Evolutionary conservation across 2,888 invertebrate species (phyloP), one percentile per base, ranked within the genome.

Genomic region (Nemotelus pantherinus): DNA sequence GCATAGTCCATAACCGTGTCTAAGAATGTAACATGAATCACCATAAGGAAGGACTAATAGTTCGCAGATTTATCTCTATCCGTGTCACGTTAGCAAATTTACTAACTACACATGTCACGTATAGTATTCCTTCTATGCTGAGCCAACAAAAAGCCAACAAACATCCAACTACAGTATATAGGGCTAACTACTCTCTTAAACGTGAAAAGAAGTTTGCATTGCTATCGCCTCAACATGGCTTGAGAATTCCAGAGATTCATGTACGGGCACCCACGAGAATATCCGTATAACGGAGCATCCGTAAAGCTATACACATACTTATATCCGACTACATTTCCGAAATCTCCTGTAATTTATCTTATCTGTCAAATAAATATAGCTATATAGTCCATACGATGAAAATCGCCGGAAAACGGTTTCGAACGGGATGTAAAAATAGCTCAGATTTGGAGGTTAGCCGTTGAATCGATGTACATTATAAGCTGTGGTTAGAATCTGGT

Each of bases 291-390:
- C 25, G 25, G 25, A 25, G 1, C 25, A 25, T 25, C 25, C 25
- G 25, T 25, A 25, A 25, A 25, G 25, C 25, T 25, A 25, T 25
- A 25, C 25, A 25, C 25, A 25, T 25, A 25, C 25, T 25, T 25
- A 25, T 25, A 25, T 25, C 25, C 25, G 25, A 25, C 25, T 25
- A 65, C 65, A 47, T 45, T 47, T 47, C 44, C 44, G 47, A 47
- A 65, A 41, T 41, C n/a, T 47, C 44, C 47, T 10, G 65, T 43
- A 65, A 65, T 65, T 65, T 65, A 45, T 65, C 65, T 65, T 47
- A n/a, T 65, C 45, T 65, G 65, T 65, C 65, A 65, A 65, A 65
- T 65, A 65, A 45, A 45, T 65, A 45, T 43, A 6, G 43, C 63
- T 63, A 10, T 25, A 25, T 25, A 25, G 25, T 25, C 25, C 25